Evolutionary conservation across 2,113 vertebrate species (phyloP), one percentile per base, ranked within the genome.

Genomic region (Tenebrosternarchus preto): DNA sequence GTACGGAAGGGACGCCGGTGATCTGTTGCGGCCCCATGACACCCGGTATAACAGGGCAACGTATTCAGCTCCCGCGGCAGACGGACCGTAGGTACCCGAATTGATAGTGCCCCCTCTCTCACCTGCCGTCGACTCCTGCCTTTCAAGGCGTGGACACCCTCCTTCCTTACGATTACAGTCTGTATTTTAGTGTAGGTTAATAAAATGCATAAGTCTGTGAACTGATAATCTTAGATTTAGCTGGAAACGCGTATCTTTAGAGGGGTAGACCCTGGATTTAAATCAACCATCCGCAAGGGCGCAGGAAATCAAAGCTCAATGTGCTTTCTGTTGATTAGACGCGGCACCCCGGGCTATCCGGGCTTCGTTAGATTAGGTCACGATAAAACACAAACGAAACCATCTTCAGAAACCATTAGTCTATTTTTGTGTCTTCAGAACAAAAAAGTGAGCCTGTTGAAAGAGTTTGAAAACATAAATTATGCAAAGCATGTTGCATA

Each of bases 251-350:
- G 17, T 19, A 19, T 43, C 39, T 43, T 5, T 9, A 43, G 39
- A 43, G 11, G 39, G 39, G 11, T 43, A 50, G 43, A 15, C 2
- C 43, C 12, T 50, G 43, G 43, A 50, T 50, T 15, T 50, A 1
- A 50, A 50, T 50, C 43, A 50, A 12, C 43, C 43, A 50, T 50
- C 67, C 31, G 20, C 63, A 25, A 31, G 69, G 46, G 27, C 27
- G 50, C 85, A 88, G 91, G 89, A 91, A 93, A 93, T 93, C 91
- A 93, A 92, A 93, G 89, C 83, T 76, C 85, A 85, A 83, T 80
- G 80, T 88, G 90, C 80, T 68, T 56, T 59, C 70, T 66, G 85
- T 89, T 82, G 91, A 94, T 92, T 88, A 90, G 80, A 84, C 77
- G 0, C 72, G 27, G 22, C 59, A 22, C 56, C 46, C 60, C 82